Conservation (phyloP, 2,888 invertebrate genomes). For the Acanthosepion esculentum region DNA sequence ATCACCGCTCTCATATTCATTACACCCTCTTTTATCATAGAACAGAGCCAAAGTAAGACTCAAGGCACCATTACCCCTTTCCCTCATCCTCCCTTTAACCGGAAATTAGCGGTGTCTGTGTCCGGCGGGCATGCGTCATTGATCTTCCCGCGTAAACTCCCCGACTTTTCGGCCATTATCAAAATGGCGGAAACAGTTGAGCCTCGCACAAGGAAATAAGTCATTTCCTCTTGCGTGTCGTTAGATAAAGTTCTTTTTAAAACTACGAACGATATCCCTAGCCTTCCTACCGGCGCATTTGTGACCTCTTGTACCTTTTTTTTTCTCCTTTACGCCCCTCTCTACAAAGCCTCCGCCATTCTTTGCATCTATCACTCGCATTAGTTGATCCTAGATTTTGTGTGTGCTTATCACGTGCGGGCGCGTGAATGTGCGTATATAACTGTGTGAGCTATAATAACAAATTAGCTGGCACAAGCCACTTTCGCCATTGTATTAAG, state of each 20-base stretch:
- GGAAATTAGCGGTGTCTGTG: slow-evolving; percentile 23
- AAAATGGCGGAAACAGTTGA: slow-evolving; percentile 33
- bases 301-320: slow-evolving; percentile 6
- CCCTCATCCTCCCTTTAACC: not conserved
- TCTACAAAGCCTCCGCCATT: not conserved
- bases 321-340: not conserved
- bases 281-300: not conserved
- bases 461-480: not conserved
- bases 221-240: slow-evolving; percentile 33
- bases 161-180: slow-evolving; percentile 33
- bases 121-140: not conserved
- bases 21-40: not conserved
- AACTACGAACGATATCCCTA: not conserved
- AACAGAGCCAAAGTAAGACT: not conserved
- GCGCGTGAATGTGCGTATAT: not conserved
- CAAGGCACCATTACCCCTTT: not conserved
- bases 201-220: slow-evolving; percentile 22
- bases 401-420: not conserved
- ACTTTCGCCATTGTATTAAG: not conserved
- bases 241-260: slow-evolving; percentile 33
- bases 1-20: not conserved
- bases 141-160: slow-evolving; percentile 22
- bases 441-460: not conserved
- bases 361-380: not conserved
- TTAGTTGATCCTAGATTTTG: not conserved